Evolutionary conservation across 2,888 invertebrate genomes (phyloP), one percentile per base, ranked within the genome.

Genomic region (Onchidella celtica): DNA sequence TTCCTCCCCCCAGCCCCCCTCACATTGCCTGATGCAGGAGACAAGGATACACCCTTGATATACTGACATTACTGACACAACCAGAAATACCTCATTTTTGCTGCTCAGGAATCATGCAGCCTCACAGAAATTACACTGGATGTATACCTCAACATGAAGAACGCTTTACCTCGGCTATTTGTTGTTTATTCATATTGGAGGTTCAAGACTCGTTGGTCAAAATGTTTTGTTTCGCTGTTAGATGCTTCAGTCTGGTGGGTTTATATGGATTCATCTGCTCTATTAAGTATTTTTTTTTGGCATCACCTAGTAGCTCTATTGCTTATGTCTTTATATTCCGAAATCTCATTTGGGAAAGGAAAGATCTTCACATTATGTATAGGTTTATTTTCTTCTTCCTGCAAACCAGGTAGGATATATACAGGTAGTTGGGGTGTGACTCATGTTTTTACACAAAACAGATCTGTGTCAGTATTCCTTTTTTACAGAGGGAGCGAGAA

Each of bases 101-200:
- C 77, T 77, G 77, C 77, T 77, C 77, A 77, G 77, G 77, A 77
- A 77, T 57, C 57, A 57, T 77, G 77, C 77, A 77, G 77, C 77
- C 36, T 77, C 55, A 66, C 65, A 36, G 21, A 68, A 47, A 68
- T 3, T n/a, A 77, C 24, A 77, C 68, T 65, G 57, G 27, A 77
- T 29, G 63, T 68, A 77, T 77, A 77, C 68, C 77, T 77, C 77
- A 77, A 27, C 47, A 63, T 74, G 40, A n/a, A n/a, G n/a, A 75
- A 63, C 38, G 29, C 40, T 65, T 75, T 75, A 75, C 75, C 75
- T 75, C 75, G 6, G 63, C 75, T 40, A 29, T 63, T 75, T 75
- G 47, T 65, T 75, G 34, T 73, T 59, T 73, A 27, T 57, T 29
- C 61, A 57, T 24, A 55, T 17, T 27, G 59, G 73, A 73, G 73